Evolutionary conservation across 2,888 invertebrate genomes (phyloP), one percentile per base, ranked within the genome.

Genomic region (Lithodes maja): DNA sequence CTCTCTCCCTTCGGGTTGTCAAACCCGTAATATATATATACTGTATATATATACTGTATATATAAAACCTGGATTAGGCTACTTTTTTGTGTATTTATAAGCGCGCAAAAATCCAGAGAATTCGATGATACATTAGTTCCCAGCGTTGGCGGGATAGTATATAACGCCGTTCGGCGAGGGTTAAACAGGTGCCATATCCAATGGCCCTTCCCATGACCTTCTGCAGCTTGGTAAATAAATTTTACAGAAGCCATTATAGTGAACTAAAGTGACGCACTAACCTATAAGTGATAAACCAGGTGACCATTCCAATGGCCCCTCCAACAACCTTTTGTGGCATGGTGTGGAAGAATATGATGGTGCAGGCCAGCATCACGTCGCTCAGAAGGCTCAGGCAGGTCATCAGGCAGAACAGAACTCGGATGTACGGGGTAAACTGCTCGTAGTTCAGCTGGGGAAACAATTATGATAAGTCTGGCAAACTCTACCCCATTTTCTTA

Each of bases 291-390:
- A 97, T 94, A 94, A 97, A 98, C 99, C 99, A 99, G 61, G 97
- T 97, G 3, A 96, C 93, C 92, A 98, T 96, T 9, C 98, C 99
- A 93, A 97, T 95, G n/a, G 96, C 95, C 50, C 97, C 97, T 92
- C 97, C 98, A 0, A 97, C 93, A 90, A 99, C 96, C 93, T 99
- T 99, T 93, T 99, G 99, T 53, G 98, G 96, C 97, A 99, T 97
- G 83, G 97, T 97, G 94, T 99, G 99, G 94, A 98, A 99, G 94
- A 99, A 99, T 5, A 99, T 93, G 94, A 98, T 96, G 0, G 99
- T 99, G 69, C 97, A 96, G 2, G 98, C 95, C 80, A 99, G 94
- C 98, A 99, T 99, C 2, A 98, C 95, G 94, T 99, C 98, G 98
- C 98, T 99, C n/a, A 98, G 93, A 53, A 98, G 93, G 93, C 96